Evolutionary conservation across 2,797 vertebrate species (phyloP).

Genomic region (Lycodopsis pacificus): DNA sequence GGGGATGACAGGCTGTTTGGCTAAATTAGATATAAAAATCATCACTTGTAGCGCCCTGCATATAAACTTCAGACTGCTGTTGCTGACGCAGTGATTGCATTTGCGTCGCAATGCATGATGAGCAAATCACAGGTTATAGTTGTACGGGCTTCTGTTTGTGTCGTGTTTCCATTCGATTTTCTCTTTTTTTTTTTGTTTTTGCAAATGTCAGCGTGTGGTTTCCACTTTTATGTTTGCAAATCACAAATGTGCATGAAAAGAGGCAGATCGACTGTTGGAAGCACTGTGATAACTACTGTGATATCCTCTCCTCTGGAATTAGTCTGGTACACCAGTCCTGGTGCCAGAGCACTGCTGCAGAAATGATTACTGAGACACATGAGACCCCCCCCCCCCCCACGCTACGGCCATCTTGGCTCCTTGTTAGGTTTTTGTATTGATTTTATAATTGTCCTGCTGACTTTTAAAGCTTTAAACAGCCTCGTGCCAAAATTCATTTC

Average conservation of each 20-base stretch:
- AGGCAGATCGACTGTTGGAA: not conserved
- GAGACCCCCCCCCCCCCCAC: slow-evolving; percentile 30
- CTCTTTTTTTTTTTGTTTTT: not conserved
- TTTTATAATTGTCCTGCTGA: slow-evolving; percentile 57
- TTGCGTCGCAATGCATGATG: not conserved
- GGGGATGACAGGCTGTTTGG: slow-evolving; percentile 9
- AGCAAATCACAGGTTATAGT: not conserved
- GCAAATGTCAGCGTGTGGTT: not conserved
- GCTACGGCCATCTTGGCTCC: slow-evolving; percentile 33
- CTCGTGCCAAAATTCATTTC: slow-evolving; percentile 47
- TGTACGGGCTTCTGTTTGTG: not conserved
- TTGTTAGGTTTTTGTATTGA: slow-evolving; percentile 44
- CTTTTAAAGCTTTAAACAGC: slow-evolving; percentile 67
- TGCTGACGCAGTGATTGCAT: slow-evolving; percentile 6
- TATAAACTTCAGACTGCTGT: slow-evolving; percentile 8
- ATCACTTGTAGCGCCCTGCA: not conserved
- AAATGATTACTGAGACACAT: slow-evolving; percentile 52
- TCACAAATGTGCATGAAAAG: not conserved
- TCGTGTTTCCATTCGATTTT: not conserved
- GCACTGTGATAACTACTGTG: not conserved
- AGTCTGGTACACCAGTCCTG: slow-evolving; percentile 17
- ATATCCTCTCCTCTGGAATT: slow-evolving; percentile 17
- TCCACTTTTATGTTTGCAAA: not conserved
- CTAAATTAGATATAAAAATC: slow-evolving; percentile 36
- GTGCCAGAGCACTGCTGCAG: slow-evolving; percentile 25